Base-by-base conservation (phyloP, 2,113 vertebrate genomes). In the Tor tambroides region DNA sequence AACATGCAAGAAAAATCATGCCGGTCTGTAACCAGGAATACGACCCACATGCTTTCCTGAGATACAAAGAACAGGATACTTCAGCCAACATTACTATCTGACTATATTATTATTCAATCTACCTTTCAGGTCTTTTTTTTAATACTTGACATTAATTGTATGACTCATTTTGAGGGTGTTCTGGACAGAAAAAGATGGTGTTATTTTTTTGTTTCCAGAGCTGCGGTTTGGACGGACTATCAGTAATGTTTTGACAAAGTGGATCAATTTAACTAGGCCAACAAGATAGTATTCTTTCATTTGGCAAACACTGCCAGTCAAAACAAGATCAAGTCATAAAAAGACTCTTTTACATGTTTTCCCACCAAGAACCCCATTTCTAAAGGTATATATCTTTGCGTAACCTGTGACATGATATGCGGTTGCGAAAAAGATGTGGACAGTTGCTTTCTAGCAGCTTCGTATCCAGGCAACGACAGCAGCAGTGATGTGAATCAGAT, bases 401-500 rank as follows among this genome's bases (percentile, higher is more conserved):
- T 59, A 46, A 74, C 79, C 71, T 72, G 41, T 59, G 59, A 78
- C 35, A 82, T 86, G 72, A 87, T 71, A 80, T 84, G 83, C 23
- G 84, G 32, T 78, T 74, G 30, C 81, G 81, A 74, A 78, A 38
- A 85, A 90, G 74, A 79, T 72, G 43, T 54, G 61, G 77, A 86
- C 46, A 49, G 46, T 87, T 86, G 71, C 83, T 85, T 89, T 74
- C 84, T 84, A 87, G 82, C 61, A 80, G 76, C 77, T 86, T 88
- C 32, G 89, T 92, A 76, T 91, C 90, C 59, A 89, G 86, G 90
- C 90, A 92, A 92, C 90, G 15, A 56, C 67, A 76, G 54, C 85
- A 82, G 75, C 65, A 63, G 80, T 56, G 63, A 87, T 80, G 85
- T 85, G 74, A 87, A 87, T 85, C 63, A 76, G 76, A 89, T 86